Evolutionary conservation across 1,140 invertebrate species (phyloP), one percentile per base, ranked within the genome.

Genomic region (Drosophila triauraria): DNA sequence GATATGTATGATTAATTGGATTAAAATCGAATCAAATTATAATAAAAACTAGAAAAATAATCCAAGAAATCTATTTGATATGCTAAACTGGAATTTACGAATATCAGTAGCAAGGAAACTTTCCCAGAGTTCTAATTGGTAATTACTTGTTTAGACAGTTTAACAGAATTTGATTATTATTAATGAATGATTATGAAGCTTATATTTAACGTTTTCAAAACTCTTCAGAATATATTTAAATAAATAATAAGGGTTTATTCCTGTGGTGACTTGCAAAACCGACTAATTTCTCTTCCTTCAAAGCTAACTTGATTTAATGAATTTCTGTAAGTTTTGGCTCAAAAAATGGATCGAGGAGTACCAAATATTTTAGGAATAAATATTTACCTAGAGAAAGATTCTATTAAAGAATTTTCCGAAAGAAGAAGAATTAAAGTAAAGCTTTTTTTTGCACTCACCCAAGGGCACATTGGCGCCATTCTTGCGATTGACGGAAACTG

Each of bases 401-500:
- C 8, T n/a, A n/a, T n/a, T n/a, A n/a, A n/a, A n/a, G n/a, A n/a
- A n/a, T n/a, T n/a, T n/a, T n/a, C n/a, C n/a, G n/a, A n/a, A n/a
- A n/a, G n/a, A n/a, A n/a, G n/a, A n/a, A n/a, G n/a, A n/a, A n/a
- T n/a, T n/a, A n/a, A 20, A 20, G 20, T 20, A 20, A 23, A n/a
- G 6, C 1, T 17, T 32, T 20, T 35, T 2, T 15, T n/a, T 4
- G 10, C 13, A 93, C 92, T 92, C 63, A 91, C 91, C 91, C 62
- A 90, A 70, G 27, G 87, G 78, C 61, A 91, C 75, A 74, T 91
- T 85, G 50, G 75, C 75, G 60, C 87, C 81, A 59, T 91, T 93
- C 75, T 93, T 93, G 70, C 92, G 88, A 46, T 81, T 86, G 59
- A 91, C 75, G 51, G 93, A 91, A 43, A 93, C 82, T 74, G 77